These are phyloP conservation scores for Ashinkailepas kermadecensis DNA, from an alignment of 2,888 invertebrate species.

Conservation along the genomic window DNA sequence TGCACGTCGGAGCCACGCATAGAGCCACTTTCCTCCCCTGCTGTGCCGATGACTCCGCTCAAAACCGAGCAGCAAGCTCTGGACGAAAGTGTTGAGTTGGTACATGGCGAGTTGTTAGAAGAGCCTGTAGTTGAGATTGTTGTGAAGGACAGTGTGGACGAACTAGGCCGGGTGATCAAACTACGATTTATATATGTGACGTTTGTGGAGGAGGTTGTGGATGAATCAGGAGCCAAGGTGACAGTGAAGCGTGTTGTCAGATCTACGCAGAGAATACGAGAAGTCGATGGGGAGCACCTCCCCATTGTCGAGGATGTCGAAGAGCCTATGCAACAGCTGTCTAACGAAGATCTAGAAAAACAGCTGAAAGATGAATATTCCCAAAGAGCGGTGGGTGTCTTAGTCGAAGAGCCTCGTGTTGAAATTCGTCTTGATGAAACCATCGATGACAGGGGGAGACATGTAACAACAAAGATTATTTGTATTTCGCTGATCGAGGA, in stretches of 20 bases:
- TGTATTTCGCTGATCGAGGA: background rate
- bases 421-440: background rate
- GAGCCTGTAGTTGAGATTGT: background rate
- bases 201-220: background rate
- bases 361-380: background rate
- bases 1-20: background rate
- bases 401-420: background rate
- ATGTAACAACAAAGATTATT: background rate
- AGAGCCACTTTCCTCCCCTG: background rate
- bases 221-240: background rate
- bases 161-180: background rate
- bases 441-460: background rate
- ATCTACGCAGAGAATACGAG: background rate
- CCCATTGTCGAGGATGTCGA: background rate
- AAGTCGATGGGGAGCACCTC: background rate
- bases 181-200: background rate
- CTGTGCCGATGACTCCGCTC: background rate
- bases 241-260: background rate
- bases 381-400: background rate
- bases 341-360: background rate
- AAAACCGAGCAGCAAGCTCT: background rate
- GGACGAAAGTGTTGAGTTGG: conserved; percentile 8
- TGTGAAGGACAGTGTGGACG: background rate
- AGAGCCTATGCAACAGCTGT: background rate
- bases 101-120: background rate